Percentiles rank a stretch among this genome's conserved stretches.
Conservation (phyloP, 2,888 invertebrate genomes). For the Isotomurus palustris region DNA sequence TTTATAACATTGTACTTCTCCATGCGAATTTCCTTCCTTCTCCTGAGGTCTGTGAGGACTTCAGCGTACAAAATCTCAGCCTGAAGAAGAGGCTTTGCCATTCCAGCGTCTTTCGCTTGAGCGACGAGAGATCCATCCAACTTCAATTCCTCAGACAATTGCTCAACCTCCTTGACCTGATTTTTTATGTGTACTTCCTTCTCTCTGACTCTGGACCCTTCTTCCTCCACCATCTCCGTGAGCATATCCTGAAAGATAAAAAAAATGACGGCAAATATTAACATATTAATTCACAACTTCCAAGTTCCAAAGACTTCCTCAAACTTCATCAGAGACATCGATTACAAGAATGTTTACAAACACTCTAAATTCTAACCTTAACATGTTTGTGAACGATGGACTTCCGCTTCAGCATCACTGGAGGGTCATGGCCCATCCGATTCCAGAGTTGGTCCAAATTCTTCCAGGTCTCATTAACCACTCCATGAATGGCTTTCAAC, state of each 20-base stretch:
- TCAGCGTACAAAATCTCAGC: constrained; percentile 7
- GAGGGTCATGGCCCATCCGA: constrained; percentile 15
- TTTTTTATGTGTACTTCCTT: constrained; percentile 11
- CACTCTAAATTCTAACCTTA: constrained; percentile 11
- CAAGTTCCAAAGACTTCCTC: background rate
- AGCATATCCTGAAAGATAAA: constrained; percentile 20
- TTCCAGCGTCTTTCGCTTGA: constrained; percentile 9
- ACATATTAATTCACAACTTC: background rate
- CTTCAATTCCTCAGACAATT: constrained; percentile 23
- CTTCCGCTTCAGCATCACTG: constrained; percentile 8
- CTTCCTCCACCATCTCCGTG: constrained; percentile 25
- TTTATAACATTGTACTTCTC: constrained; percentile 27
- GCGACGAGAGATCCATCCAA: background rate
- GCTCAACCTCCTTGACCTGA: constrained; percentile 15
- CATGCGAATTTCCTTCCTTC: constrained; percentile 26
- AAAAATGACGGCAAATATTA: background rate
- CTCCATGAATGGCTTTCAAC: constrained; percentile 48
- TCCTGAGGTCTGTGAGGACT: constrained; percentile 15
- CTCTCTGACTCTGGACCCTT: constrained; percentile 5
- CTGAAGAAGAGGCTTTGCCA: constrained; percentile 10
- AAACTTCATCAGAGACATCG: background rate
- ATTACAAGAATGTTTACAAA: too few species aligned
- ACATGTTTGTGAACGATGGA: constrained; percentile 16
- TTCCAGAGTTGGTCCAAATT: constrained; percentile 16
- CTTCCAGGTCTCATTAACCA: constrained; percentile 11